Conservation (phyloP, 2,113 vertebrate genomes). For the Uria lomvia region DNA sequence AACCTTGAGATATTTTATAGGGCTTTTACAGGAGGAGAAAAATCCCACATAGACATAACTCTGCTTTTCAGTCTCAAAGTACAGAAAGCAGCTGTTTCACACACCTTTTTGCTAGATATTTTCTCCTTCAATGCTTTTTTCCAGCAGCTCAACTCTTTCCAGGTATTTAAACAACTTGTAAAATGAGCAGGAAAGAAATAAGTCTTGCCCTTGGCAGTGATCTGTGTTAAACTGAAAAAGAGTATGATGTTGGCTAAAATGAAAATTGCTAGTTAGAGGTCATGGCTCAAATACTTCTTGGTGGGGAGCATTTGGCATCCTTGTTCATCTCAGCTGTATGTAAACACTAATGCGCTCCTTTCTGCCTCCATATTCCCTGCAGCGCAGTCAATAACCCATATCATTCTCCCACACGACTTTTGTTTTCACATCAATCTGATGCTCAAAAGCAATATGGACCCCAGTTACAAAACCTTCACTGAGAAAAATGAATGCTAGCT, state of each 20-base stretch:
- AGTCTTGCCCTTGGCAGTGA: not conserved
- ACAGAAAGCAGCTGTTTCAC: not conserved
- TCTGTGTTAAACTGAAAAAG: not conserved
- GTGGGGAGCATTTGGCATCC: not conserved
- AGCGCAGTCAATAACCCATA: constrained; percentile 20
- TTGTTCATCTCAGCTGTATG: constrained; percentile 21
- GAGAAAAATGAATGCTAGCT: not conserved
- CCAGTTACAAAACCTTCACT: not conserved
- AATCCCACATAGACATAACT: not conserved
- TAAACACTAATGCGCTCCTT: constrained; percentile 2
- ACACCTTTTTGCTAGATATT: not conserved
- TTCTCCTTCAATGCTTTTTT: not conserved
- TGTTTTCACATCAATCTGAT: constrained; percentile 28
- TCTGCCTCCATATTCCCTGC: not conserved
- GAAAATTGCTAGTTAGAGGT: constrained; percentile 26
- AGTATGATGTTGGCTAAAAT: not conserved
- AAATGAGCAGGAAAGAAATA: not conserved
- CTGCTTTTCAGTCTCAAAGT: not conserved
- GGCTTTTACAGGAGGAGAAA: not conserved
- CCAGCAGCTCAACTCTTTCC: not conserved
- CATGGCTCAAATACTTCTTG: not conserved
- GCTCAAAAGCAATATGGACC: not conserved
- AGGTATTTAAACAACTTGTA: not conserved
- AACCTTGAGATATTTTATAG: not conserved
- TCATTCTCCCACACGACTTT: constrained; percentile 5